These are phyloP conservation scores for Limulus polyphemus DNA, from an alignment of 2,888 invertebrate species.

Conservation along the genomic window DNA sequence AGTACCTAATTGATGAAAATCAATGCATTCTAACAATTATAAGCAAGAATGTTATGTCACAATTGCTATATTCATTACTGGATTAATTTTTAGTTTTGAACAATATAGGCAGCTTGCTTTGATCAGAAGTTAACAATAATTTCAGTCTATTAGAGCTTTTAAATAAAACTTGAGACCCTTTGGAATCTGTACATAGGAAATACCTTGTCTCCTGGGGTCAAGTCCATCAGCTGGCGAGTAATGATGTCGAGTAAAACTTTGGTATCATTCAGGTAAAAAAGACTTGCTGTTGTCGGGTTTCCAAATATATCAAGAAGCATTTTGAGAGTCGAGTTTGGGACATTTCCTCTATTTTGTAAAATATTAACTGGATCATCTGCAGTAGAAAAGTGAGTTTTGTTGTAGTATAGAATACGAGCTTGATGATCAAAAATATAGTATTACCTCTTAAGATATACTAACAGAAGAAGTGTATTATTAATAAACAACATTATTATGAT, in stretches of 20 bases:
- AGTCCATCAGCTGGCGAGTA: slow-evolving; percentile 74
- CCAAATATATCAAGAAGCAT: slow-evolving; percentile 75
- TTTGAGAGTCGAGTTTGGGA: slow-evolving; percentile 70
- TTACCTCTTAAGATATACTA: too few species aligned
- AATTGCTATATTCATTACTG: too few species aligned
- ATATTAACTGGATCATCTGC: slow-evolving; percentile 57
- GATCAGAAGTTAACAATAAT: too few species aligned
- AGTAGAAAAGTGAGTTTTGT: slow-evolving; percentile 27
- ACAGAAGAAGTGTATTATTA: too few species aligned
- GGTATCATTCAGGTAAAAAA: slow-evolving; percentile 90
- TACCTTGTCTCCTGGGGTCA: slow-evolving; percentile 63
- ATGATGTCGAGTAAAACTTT: slow-evolving; percentile 89
- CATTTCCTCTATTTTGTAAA: slow-evolving; percentile 6
- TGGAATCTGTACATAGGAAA: slow-evolving; percentile 21
- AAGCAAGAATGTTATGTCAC: too few species aligned
- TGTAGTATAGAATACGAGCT: not conserved
- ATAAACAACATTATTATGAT: too few species aligned
- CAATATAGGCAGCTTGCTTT: too few species aligned
- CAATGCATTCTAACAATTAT: too few species aligned
- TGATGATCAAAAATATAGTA: not conserved
- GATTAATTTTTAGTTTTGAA: too few species aligned
- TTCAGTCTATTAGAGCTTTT: too few species aligned
- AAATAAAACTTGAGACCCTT: too few species aligned
- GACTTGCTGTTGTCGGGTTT: slow-evolving; percentile 59
- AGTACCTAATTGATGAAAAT: too few species aligned